Percentiles rank a stretch among this genome's conserved stretches.
Conservation (phyloP, 2,797 vertebrate genomes). For the Acanthurus lineatus region DNA sequence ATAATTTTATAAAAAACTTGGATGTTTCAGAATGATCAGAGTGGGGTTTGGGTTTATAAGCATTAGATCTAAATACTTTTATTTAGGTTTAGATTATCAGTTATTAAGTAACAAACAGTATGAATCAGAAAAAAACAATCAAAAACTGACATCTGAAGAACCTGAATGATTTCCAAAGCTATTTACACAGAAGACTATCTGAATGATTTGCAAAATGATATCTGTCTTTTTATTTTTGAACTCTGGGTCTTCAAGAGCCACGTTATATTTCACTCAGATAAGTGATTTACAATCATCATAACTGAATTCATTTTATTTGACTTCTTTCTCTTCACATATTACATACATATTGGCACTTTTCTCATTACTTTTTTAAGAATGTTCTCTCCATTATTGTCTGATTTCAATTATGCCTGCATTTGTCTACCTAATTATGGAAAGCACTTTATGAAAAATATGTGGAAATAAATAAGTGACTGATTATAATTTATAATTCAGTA, state of each 20-base stretch:
- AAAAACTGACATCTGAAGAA: not conserved
- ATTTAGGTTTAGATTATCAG: no score
- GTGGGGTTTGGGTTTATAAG: no score
- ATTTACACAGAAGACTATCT: not conserved
- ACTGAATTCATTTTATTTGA: not conserved
- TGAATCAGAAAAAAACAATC: not conserved
- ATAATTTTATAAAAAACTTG: no score
- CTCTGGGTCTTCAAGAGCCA: not conserved
- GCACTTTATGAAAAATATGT: not conserved
- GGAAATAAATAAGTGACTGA: not conserved
- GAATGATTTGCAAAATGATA: not conserved
- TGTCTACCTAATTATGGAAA: not conserved
- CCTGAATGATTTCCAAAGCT: not conserved
- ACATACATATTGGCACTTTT: not conserved
- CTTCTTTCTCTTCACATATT: not conserved
- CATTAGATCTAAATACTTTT: not conserved
- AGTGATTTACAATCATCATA: no score
- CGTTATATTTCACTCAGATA: not conserved
- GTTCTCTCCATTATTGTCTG: not conserved
- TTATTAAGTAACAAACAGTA: not conserved
- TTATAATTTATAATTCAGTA: not conserved
- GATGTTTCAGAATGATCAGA: no score
- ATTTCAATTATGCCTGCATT: not conserved
- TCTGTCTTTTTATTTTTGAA: conserved; percentile 1
- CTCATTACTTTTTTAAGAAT: not conserved